These are phyloP conservation scores for Ovis aries DNA, from an alignment of 2,113 vertebrate species.

Conservation along the genomic window ARS-UI_Ramb_v3.0 NC_056063.1:78903501-78904000, in stretches of 20 bases:
- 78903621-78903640: background rate
- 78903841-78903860: background rate
- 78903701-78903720: background rate
- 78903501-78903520: background rate
- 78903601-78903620: background rate
- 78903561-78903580: background rate
- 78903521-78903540: fast-evolving
- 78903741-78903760: background rate
- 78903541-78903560: fast-evolving
- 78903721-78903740: background rate
- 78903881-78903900: background rate
- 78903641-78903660: background rate
- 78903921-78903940: background rate
- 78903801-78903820: background rate
- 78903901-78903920: background rate
- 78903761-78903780: background rate
- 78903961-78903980: background rate
- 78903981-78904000: background rate
- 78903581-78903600: background rate
- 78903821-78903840: background rate
- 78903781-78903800: background rate
- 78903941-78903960: background rate
- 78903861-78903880: background rate
- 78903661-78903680: background rate
- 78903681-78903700: background rate